Evolutionary conservation across 1,140 invertebrate genomes (phyloP).

Genomic region (Polypedilum vanderplanki): DNA sequence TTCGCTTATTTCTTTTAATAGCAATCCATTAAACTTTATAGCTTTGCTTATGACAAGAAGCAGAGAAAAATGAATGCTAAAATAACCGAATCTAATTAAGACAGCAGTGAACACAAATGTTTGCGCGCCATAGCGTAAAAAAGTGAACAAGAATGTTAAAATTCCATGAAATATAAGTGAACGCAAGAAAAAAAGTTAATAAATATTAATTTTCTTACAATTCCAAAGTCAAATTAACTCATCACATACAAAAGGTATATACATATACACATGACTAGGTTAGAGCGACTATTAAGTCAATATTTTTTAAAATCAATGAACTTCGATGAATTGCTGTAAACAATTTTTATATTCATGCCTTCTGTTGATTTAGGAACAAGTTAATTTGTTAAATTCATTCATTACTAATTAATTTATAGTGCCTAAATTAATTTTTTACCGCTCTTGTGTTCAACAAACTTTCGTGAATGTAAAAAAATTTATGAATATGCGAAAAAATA

Average conservation of each 20-base stretch:
- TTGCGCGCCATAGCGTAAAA: constrained; percentile 1
- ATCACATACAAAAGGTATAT: too few relatives aligned
- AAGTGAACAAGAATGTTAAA: not conserved
- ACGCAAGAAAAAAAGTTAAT: constrained; percentile 12
- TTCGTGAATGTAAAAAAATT: too few relatives aligned
- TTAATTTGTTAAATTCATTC: constrained; percentile 9
- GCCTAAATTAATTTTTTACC: not conserved
- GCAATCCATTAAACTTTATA: too few relatives aligned
- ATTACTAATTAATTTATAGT: constrained; percentile 6
- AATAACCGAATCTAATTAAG: not conserved
- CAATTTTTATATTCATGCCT: too few relatives aligned
- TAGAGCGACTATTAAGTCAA: not conserved
- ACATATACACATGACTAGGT: not conserved
- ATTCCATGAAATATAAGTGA: not conserved
- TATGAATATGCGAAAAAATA: not conserved
- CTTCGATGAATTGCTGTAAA: not conserved
- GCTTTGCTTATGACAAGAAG: too few relatives aligned
- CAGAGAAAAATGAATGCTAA: too few relatives aligned
- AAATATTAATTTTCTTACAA: constrained; percentile 4
- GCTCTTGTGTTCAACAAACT: not conserved
- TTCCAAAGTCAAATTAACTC: constrained; percentile 12
- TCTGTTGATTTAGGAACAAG: too few relatives aligned
- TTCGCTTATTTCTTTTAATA: too few relatives aligned
- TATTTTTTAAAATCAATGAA: not conserved
- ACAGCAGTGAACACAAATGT: not conserved